Evolutionary conservation across 2,888 invertebrate species (phyloP), one percentile per base, ranked within the genome.

Genomic region (Carterocephalus palaemon): DNA sequence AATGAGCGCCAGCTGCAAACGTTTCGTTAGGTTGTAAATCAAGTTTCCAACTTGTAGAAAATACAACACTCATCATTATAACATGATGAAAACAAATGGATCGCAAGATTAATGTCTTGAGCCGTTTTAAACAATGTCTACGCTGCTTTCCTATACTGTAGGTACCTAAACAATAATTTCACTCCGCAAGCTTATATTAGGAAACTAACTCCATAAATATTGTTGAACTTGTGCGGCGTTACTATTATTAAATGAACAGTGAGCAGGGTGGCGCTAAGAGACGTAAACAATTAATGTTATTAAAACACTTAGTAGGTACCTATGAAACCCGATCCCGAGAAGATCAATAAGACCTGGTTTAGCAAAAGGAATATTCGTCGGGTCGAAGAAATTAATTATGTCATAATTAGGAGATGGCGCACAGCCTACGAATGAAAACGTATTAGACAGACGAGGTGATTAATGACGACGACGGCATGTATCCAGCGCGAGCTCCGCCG

Each of bases 1-100:
- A 81, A 66, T 97, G 93, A 24, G 96, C 93, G 10, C 97, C 97
- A 67, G 94, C 95, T 91, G 84, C 58, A 77, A 89, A 76, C 22
- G 7, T 34, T 42, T 34, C 15, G 19, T 22, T 33, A 34, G 15
- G n/a, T n/a, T n/a, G n/a, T 12, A 42, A 32, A 42, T 42, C 20
- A 42, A 13, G 26, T 15, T 3, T 9, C 19, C 7, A 28, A 34
- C 33, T 33, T 26, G 17, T 19, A 13, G 9, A 15, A 41, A n/a
- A n/a, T n/a, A n/a, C 16, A 59, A 55, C 64, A 70, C 68, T 64
- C 61, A 71, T 71, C 67, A 69, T 59, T 59, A 51, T 49, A 59
- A 61, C 15, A 26, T 68, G 70, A 73, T 70, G 59, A 63, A 65
- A 67, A 74, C 64, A 68, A 70, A 73, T 68, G 64, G 64, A 70